Evolutionary conservation across 2,888 invertebrate species (phyloP), one percentile per base, ranked within the genome.

Genomic region (Cheiracanthium punctorium): DNA sequence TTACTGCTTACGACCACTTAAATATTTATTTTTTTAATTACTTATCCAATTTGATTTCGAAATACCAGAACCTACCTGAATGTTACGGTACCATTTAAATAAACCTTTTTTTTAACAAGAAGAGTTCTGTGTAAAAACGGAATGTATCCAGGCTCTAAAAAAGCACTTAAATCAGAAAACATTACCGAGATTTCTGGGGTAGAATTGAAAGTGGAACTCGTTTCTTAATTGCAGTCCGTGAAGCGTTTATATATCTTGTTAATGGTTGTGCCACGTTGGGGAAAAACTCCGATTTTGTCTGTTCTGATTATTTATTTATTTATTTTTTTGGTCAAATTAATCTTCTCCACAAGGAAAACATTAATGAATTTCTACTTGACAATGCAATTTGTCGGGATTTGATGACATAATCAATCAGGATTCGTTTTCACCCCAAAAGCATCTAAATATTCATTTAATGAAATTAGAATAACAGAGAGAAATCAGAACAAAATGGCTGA

Each of bases 321-420:
- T 48, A 41, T 70, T 84, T 84, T 84, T 82, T 82, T 64, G 64
- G 33, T 32, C 65, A 82, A 82, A 77, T 84, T 84, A 84, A 77
- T 84, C 76, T 84, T 77, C 82, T 52, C 33, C 32, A 14, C 64
- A 30, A 29, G 65, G 70, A 84, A 84, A 77, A 82, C 28, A 65
- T 52, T 84, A 77, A 84, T 79, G 82, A 84, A 84, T 77, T 73
- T 84, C 41, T n/a, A n/a, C 77, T 77, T 67, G 76, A 73, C 72
- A 73, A 64, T 72, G 72, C 33, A 67, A 67, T 84, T 70, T 77
- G 77, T 84, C 37, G 77, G 67, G 52, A 77, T 77, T 77, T 84
- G 79, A 84, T 84, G 82, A 84, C 72, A 77, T 84, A 84, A 84
- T 84, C 82, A 77, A 84, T 84, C 64, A 41, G 67, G 67, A 29